Percentiles rank a stretch among this genome's conserved stretches.
phyloP scores from a whole-genome alignment of 2,888 invertebrate genomes.

The Polydrusus tereticollis region DNA sequence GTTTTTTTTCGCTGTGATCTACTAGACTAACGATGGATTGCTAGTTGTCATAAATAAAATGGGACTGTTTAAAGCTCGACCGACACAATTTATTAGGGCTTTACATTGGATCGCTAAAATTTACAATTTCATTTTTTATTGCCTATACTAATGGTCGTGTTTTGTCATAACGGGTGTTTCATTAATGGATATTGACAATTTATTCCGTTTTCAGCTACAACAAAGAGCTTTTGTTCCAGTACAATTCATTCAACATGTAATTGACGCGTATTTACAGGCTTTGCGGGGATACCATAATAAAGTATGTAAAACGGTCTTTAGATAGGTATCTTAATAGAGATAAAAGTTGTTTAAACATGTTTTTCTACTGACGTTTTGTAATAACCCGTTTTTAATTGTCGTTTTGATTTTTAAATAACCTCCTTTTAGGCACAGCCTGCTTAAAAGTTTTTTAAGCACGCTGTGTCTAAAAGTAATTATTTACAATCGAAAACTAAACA shows the following conservation, averaged over 20 bases:
- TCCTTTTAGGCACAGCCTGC: too few species aligned
- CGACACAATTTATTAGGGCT: conserved; percentile 6
- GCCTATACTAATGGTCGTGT: neutral
- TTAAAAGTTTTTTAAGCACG: too few species aligned
- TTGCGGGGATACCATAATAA: neutral
- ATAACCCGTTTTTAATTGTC: too few species aligned
- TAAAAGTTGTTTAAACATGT: too few species aligned
- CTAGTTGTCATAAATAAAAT: neutral
- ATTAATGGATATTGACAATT: conserved; percentile 5
- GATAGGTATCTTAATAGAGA: too few species aligned
- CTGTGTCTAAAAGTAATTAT: too few species aligned
- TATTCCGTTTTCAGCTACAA: neutral
- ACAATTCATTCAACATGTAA: neutral
- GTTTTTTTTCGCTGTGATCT: too few species aligned
- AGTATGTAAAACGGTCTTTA: too few species aligned
- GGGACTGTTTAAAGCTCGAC: neutral
- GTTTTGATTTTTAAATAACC: too few species aligned
- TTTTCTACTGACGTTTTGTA: too few species aligned
- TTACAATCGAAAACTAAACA: too few species aligned
- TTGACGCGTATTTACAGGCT: neutral
- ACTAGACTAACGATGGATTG: neutral
- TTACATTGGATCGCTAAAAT: conserved; percentile 3
- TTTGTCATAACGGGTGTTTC: neutral
- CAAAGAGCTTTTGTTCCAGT: neutral
- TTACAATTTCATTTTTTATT: conserved; percentile 6